Evolutionary conservation across 2,113 vertebrate genomes (phyloP), one percentile per base, ranked within the genome.

Genomic region (Xenopus laevis): DNA sequence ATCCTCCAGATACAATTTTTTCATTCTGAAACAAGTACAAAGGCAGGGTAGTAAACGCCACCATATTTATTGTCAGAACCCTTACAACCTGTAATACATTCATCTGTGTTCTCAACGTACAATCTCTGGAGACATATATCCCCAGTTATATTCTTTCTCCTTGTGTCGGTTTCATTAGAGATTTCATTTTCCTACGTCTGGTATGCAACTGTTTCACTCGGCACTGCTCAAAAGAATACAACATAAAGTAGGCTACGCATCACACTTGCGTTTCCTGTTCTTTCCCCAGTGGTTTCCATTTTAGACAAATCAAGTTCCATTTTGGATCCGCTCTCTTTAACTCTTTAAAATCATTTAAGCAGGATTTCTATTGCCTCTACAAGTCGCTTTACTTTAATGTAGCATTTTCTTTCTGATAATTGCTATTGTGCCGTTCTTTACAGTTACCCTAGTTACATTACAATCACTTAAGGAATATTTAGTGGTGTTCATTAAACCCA

Each of bases 401-500:
- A 27, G 23, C 23, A 27, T 27, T 27, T 27, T 2, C n/a, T n/a
- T n/a, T n/a, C n/a, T n/a, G n/a, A n/a, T n/a, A n/a, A n/a, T n/a
- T n/a, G n/a, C n/a, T n/a, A n/a, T n/a, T n/a, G n/a, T n/a, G n/a
- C n/a, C 3, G 6, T 4, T 9, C 33, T 40, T 7, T 40, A 40
- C 8, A 40, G 33, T 40, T 40, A 40, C 8, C 33, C 33, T 40
- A 10, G 0, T 16, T 16, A 50, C 11, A 3, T 12, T 50, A 13
- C 4, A 50, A 50, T 16, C 15, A 50, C 47, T 50, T 50, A 13
- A 16, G 47, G 47, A 16, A 50, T 13, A 16, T 50, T 50, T 7
- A 40, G 47, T 11, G 52, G 8, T 44, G 63, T 33, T 68, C 59
- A 75, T 75, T 75, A 62, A 53, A 75, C 21, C 18, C 23, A 50